A percentile compares a stretch with the other conserved stretches of the same genome.
Evolutionary conservation across 2,113 vertebrate species (phyloP).

Genomic region (Columbina picui): DNA sequence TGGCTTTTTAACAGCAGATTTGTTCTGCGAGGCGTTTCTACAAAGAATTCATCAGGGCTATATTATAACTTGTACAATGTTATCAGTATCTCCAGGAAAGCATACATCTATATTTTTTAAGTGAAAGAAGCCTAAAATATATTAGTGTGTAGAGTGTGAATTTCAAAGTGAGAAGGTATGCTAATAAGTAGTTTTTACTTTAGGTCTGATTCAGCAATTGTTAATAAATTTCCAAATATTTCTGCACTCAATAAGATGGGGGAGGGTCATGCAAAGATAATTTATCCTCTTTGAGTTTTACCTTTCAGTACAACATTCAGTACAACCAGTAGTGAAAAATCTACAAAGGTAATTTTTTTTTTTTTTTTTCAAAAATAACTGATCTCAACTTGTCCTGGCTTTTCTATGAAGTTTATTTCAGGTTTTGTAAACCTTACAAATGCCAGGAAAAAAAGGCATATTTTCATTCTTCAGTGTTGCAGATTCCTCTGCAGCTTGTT

Average conservation of each 20-base stretch:
- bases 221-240: background rate
- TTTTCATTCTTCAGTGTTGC: background rate
- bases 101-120: background rate
- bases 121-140: background rate
- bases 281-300: background rate
- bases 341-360: background rate
- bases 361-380: background rate
- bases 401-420: background rate
- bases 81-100: background rate
- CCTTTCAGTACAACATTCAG: background rate
- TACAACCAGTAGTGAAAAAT: background rate
- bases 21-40: background rate
- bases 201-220: background rate
- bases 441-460: fast-evolving
- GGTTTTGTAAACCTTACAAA: background rate
- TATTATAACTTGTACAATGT: background rate
- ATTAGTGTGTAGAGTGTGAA: background rate
- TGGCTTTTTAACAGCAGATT: conserved; percentile 29
- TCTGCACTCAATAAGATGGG: background rate
- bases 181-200: background rate
- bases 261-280: background rate
- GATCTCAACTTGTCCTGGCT: background rate
- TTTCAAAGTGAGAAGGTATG: background rate
- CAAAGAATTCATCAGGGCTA: background rate
- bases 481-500: background rate